These are phyloP conservation scores for Nasonia longicornis DNA, from an alignment of 1,140 invertebrate species.

Conservation along the genomic window DNA sequence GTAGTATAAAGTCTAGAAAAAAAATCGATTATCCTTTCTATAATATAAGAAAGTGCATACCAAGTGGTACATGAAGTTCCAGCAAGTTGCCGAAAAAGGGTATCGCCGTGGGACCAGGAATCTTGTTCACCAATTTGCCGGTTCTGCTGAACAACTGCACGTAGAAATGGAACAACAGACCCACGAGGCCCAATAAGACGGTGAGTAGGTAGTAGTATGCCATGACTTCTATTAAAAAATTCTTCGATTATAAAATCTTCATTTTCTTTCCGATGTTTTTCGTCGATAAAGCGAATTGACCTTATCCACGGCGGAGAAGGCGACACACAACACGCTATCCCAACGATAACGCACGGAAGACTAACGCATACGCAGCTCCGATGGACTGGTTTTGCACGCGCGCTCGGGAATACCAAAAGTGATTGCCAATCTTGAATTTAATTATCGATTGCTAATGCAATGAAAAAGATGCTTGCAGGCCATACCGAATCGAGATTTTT, in stretches of 20 bases:
- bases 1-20: too few relatives aligned
- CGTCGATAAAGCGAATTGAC: too few relatives aligned
- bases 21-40: too few relatives aligned
- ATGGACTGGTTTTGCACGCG: too few relatives aligned
- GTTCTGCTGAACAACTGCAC: constrained; percentile 40
- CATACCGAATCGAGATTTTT: too few relatives aligned
- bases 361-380: too few relatives aligned
- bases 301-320: neutral
- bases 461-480: too few relatives aligned
- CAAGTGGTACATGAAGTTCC: constrained; percentile 30
- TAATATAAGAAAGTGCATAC: constrained; percentile 36
- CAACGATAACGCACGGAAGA: too few relatives aligned
- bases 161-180: neutral
- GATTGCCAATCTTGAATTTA: too few relatives aligned
- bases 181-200: neutral
- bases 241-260: neutral
- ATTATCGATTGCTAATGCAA: too few relatives aligned
- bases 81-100: constrained; percentile 54
- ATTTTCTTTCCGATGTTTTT: neutral
- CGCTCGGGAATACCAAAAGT: too few relatives aligned
- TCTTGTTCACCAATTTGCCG: constrained; percentile 45
- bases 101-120: constrained; percentile 50
- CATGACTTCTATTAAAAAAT: too few relatives aligned
- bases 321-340: neutral
- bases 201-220: neutral